Conservation (phyloP, 2,113 vertebrate species). For the Antechinus flavipes region DNA sequence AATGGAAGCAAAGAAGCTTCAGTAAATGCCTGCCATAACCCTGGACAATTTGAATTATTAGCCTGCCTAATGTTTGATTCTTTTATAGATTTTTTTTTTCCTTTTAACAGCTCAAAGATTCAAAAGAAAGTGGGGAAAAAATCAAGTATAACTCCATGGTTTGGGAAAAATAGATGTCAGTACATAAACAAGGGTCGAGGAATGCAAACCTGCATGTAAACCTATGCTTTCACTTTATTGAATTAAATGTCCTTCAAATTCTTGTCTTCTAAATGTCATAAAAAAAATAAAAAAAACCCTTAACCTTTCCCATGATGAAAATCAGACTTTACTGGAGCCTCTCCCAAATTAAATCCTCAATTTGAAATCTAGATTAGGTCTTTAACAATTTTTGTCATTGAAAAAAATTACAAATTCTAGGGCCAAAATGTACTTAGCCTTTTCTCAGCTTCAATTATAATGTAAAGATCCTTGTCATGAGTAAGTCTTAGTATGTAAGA, state of each 20-base stretch:
- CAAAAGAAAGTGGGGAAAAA: background rate
- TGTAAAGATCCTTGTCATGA: background rate
- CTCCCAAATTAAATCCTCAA: conserved; percentile 3
- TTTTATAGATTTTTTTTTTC: conserved; percentile 2
- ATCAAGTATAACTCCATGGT: conserved; percentile 7
- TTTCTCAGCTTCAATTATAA: background rate
- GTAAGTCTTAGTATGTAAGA: background rate
- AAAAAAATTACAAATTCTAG: background rate
- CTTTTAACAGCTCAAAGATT: conserved; percentile 28
- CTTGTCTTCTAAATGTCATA: conserved; percentile 33
- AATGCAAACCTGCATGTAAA: conserved; percentile 14
- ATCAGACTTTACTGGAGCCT: background rate
- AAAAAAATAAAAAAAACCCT: background rate
- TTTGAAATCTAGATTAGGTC: conserved; percentile 18
- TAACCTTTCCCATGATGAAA: background rate
- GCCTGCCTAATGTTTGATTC: conserved; percentile 28
- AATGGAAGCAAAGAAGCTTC: conserved; percentile 51
- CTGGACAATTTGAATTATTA: conserved; percentile 33
- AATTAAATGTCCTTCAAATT: conserved; percentile 17
- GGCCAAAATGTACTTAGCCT: background rate
- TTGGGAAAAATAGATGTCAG: conserved; percentile 6
- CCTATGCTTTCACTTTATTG: conserved; percentile 17
- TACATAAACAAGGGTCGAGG: conserved; percentile 25
- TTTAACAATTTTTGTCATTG: background rate
- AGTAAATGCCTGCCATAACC: conserved; percentile 39